These are phyloP conservation scores for Smutsia gigantea DNA, from an alignment of 2,797 vertebrate genomes.

Conservation along the genomic window DNA sequence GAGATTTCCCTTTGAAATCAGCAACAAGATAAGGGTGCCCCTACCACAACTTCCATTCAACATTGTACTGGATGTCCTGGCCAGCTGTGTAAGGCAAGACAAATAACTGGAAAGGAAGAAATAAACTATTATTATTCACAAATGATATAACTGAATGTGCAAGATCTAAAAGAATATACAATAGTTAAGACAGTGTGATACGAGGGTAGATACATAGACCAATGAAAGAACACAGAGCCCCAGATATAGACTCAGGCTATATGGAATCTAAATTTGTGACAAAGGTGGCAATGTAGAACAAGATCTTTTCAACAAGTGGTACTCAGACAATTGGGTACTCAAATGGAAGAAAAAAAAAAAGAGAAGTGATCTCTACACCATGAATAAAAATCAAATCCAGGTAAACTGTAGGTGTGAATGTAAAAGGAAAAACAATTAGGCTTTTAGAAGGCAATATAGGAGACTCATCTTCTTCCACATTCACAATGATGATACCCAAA, in stretches of 20 bases:
- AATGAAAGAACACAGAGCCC: not conserved
- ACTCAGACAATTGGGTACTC: not conserved
- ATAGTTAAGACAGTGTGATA: not conserved
- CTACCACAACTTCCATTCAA: not conserved
- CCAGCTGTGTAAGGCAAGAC: not conserved
- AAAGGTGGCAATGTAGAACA: not conserved
- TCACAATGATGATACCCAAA: slow-evolving; percentile 32
- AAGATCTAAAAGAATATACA: not conserved
- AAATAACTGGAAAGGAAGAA: not conserved
- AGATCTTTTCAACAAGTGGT: slow-evolving; percentile 4
- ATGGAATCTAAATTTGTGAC: not conserved
- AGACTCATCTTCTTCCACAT: not conserved
- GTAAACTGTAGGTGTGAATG: not conserved
- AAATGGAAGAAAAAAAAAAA: not conserved
- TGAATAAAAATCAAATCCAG: slow-evolving; percentile 32
- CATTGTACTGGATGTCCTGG: not conserved
- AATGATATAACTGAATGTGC: not conserved
- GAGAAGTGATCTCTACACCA: not conserved
- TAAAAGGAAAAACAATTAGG: slow-evolving; percentile 27
- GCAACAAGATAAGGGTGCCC: not conserved
- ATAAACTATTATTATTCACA: slow-evolving; percentile 1
- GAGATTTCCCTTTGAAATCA: slow-evolving; percentile 45
- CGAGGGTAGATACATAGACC: not conserved
- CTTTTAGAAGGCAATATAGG: not conserved
- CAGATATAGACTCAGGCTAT: not conserved